Base-by-base conservation (phyloP, 2,888 invertebrate species). In the Unio delphinus region DNA sequence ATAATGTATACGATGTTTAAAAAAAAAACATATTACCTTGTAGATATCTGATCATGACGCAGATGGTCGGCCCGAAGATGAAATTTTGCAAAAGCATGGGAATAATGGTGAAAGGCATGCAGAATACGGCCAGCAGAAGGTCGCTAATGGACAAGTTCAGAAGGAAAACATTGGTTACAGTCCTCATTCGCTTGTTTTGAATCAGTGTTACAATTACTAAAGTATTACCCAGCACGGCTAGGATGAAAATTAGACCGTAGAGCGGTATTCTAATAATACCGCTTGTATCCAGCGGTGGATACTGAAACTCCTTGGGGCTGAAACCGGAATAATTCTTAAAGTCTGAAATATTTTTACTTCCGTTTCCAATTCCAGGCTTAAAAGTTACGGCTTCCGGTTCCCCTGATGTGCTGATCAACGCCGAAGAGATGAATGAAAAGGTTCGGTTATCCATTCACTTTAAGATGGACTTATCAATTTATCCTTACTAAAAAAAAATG, bases 141-240 rank as follows among this genome's bases (percentile, higher is more conserved):
- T 95, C 95, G 63, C 94, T 93, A 56, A 94, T 91, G 64, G 93
- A 92, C 80, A 91, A 83, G 86, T 91, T 89, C 23, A 90, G 79
- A 18, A 92, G 83, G 78, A 92, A 92, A 30, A 92, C 90, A 78
- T 92, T 92, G 30, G 91, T 92, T 57, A 91, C 90, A 3, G 92
- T 91, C 58, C 92, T 79, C 91, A 92, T 91, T 55, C 90, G 83
- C 67, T 90, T 86, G 83, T 92, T 91, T 83, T 91, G 90, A 11
- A 90, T 85, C 55, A 92, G 87, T 1, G 92, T 92, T 55, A 95
- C 92, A 72, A 96, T 93, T 55, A 96, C 95, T 80, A 95, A 91
- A 61, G 93, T 92, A 89, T 96, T 96, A 0, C 96, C 96, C 0
- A 94, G 92, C 75, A 95, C 93, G 0, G 95, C 94, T 61, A 95